Evolutionary conservation across 1,140 invertebrate genomes (phyloP).

Genomic region (Saccostrea cuccullata): DNA sequence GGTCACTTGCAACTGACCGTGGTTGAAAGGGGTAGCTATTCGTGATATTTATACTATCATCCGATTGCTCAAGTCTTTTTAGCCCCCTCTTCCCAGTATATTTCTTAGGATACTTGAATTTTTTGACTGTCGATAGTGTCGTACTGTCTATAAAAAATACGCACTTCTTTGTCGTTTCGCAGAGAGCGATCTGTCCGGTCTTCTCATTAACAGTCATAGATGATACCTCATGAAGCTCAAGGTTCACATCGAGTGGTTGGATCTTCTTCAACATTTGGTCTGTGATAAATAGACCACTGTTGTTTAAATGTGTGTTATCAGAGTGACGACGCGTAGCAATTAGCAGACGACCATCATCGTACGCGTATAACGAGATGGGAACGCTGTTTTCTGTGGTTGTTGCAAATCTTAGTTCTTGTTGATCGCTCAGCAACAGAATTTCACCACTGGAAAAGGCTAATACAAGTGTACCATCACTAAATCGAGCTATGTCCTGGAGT

Average conservation of each 20-base stretch:
- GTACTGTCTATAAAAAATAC: neutral
- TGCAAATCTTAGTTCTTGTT: neutral
- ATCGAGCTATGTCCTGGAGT: neutral
- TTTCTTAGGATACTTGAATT: neutral
- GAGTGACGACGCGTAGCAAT: neutral
- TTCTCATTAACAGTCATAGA: constrained; percentile 11
- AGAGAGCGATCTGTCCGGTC: neutral
- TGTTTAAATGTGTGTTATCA: neutral
- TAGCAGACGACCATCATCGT: neutral
- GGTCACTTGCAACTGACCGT: neutral
- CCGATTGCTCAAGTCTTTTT: neutral
- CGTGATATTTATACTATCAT: neutral
- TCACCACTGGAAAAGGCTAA: neutral
- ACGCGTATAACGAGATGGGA: neutral
- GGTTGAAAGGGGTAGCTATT: neutral
- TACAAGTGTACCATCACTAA: neutral
- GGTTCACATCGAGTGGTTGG: neutral
- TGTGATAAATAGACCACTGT: neutral
- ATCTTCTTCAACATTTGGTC: constrained; percentile 4
- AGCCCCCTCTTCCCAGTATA: neutral
- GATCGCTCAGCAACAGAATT: neutral
- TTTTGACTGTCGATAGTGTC: neutral
- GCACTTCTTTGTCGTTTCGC: neutral
- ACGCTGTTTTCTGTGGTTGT: neutral
- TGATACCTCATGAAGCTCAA: neutral